Evolutionary conservation across 2,797 vertebrate species (phyloP), one percentile per base, ranked within the genome.

Genomic region (Pseudopleuronectes americanus): DNA sequence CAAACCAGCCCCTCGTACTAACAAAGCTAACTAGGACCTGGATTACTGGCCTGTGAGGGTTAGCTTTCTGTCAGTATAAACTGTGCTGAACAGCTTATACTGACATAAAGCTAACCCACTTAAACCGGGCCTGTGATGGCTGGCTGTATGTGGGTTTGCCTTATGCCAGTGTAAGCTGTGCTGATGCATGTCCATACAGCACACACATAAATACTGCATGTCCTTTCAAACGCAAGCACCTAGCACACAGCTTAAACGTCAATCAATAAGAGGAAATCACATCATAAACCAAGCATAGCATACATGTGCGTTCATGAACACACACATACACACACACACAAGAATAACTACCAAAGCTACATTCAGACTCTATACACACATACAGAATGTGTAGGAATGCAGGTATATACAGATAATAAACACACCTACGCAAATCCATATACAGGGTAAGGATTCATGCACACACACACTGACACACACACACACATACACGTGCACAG

Each of bases 381-480:
- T 51, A 12, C 54, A 54, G 6, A 14, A 14, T 13, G 26, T 64
- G 38, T 12, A 21, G 24, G 51, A 41, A 67, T 54, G 64, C 51
- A 74, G 38, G 23, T 31, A 59, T 69, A 6, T 3, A 6, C 24
- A 49, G 8, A 57, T 22, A 16, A 60, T 7, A 59, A 10, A 19
- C 26, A 67, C 54, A 71, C 60, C 52, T 45, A 55, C 47, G 64
- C 8, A 61, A 16, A 58, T 28, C 24, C 14, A 51, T 41, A 38
- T n/a, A 48, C 13, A 49, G 17, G 28, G 23, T 28, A 59, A 53
- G 64, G 33, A 63, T 36, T 48, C n/a, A 16, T 6, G 14, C 22
- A 26, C 14, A 57, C 64, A 56, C 63, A 61, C 57, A 49, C 58
- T 54, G 49, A 7, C 47, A 69, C 31, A 47, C 77, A 38, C 28